These are phyloP conservation scores for Epinotia nisella DNA, from an alignment of 2,888 invertebrate genomes.

Conservation along the genomic window DNA sequence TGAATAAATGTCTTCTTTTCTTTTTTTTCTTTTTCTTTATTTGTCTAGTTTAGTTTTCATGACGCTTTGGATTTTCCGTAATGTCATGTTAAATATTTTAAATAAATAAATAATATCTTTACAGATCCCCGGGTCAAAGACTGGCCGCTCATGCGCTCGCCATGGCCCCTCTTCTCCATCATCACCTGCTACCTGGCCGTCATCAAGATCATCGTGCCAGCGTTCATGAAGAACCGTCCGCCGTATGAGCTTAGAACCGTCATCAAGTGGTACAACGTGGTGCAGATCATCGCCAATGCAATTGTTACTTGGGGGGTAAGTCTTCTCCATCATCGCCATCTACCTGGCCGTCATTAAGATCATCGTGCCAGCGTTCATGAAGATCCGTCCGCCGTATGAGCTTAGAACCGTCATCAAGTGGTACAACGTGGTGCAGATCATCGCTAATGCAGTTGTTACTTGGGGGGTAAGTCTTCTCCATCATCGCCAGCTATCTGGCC, in stretches of 20 bases:
- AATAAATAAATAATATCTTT: too few relatives aligned
- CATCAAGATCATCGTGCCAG: constrained; percentile 85
- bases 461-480: constrained; percentile 85
- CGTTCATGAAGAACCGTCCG: constrained; percentile 88
- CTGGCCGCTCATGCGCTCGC: constrained; percentile 87
- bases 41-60: too few relatives aligned
- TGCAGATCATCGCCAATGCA: constrained; percentile 90
- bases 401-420: constrained; percentile 87
- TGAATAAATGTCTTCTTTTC: too few relatives aligned
- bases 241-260: constrained; percentile 87
- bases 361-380: constrained; percentile 88
- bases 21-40: too few relatives aligned
- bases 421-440: constrained; percentile 93
- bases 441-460: constrained; percentile 86
- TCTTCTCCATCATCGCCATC: constrained; percentile 53
- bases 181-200: constrained; percentile 82
- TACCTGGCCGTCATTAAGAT: constrained; percentile 86
- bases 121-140: constrained; percentile 86
- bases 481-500: background rate
- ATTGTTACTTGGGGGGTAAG: constrained; percentile 89
- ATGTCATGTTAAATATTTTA: too few relatives aligned
- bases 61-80: too few relatives aligned
- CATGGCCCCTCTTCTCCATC: constrained; percentile 81
- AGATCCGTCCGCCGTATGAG: constrained; percentile 86
- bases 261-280: constrained; percentile 91